phyloP scores from a whole-genome alignment of 2,113 vertebrate genomes.

The Sylvietta virens region DNA sequence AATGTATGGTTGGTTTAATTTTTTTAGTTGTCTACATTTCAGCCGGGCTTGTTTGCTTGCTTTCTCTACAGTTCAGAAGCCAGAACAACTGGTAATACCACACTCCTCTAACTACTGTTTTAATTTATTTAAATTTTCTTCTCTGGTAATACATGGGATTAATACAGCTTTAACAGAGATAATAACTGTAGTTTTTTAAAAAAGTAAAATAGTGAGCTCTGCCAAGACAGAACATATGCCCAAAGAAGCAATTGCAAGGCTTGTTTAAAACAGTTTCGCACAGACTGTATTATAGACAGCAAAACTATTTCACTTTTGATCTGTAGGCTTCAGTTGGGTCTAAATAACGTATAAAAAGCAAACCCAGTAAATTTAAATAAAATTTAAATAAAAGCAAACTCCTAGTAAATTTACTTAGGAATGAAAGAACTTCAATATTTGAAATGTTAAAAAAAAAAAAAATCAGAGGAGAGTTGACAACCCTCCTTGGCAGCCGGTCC shows the following conservation, averaged over 20 bases:
- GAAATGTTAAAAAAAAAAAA: not conserved
- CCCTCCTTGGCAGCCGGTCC: not conserved
- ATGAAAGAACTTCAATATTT: not conserved
- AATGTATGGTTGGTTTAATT: not conserved
- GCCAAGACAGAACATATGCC: not conserved
- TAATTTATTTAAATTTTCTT: not conserved
- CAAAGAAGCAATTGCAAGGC: not conserved
- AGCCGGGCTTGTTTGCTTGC: fast-evolving
- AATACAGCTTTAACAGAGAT: not conserved
- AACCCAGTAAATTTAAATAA: too few relatives aligned
- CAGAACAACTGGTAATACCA: not conserved
- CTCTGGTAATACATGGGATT: not conserved
- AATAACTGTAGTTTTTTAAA: not conserved
- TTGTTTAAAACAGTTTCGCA: not conserved
- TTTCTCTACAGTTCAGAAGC: not conserved
- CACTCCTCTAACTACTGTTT: not conserved
- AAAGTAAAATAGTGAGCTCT: not conserved
- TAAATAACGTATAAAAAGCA: not conserved
- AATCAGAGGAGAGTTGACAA: not conserved
- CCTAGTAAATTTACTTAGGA: not conserved
- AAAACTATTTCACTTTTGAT: not conserved
- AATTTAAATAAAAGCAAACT: not conserved
- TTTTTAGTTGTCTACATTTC: not conserved
- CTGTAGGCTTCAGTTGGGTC: not conserved
- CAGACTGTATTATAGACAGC: not conserved